Conservation (phyloP, 2,888 invertebrate species). For the Phaedon cochleariae region DNA sequence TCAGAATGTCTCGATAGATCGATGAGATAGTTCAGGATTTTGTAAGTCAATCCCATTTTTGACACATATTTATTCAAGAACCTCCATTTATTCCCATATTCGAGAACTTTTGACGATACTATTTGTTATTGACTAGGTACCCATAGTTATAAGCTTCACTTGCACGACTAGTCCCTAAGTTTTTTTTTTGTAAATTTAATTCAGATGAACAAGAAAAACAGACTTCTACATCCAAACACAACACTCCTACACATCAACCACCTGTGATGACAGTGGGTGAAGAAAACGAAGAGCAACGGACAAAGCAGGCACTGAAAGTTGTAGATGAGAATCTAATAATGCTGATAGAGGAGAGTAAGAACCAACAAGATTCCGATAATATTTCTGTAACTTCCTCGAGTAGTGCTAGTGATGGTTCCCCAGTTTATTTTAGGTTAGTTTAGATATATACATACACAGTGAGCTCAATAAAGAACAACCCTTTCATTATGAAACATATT, state of each 20-base stretch:
- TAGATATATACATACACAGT: not conserved
- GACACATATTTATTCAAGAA: too few relatives aligned
- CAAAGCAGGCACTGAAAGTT: conserved; percentile 68
- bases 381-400: conserved; percentile 25
- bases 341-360: conserved; percentile 70
- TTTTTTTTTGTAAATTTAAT: too few relatives aligned
- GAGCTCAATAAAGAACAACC: not conserved
- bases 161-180: too few relatives aligned
- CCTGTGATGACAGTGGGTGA: conserved; percentile 77
- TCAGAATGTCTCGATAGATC: too few relatives aligned
- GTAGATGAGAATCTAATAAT: conserved; percentile 76
- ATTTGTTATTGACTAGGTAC: too few relatives aligned
- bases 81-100: too few relatives aligned
- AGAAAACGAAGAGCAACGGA: conserved; percentile 50
- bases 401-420: conserved; percentile 40
- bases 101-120: too few relatives aligned
- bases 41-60: too few relatives aligned
- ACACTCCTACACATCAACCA: conserved; percentile 75
- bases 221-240: conserved; percentile 65
- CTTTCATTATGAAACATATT: too few relatives aligned
- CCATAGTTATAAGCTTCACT: too few relatives aligned
- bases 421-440: conserved; percentile 49
- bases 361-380: conserved; percentile 53
- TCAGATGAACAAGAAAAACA: conserved; percentile 13
- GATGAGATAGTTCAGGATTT: too few relatives aligned